Conservation (phyloP, 2,113 vertebrate species). For the Glaucomys volans region DNA sequence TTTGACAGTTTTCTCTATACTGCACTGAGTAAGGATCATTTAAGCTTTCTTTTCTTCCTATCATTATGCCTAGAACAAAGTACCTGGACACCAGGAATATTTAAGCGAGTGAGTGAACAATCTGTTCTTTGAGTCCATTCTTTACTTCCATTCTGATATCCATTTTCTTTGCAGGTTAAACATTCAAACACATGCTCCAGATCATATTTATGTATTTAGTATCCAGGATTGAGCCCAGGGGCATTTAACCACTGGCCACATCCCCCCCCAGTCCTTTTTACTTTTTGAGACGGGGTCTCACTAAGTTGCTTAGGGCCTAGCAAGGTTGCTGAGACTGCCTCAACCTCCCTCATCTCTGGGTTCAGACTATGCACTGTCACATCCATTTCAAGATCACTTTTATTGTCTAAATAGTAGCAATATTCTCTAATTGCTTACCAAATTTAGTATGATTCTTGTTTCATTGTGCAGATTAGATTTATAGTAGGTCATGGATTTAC, state of each 20-base stretch:
- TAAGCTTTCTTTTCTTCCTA: background rate
- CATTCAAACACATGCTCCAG: background rate
- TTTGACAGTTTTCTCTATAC: background rate
- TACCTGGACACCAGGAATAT: background rate
- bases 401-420: background rate
- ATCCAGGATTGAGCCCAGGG: too few relatives aligned
- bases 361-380: too few relatives aligned
- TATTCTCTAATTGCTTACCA: background rate
- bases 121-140: background rate
- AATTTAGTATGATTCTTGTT: background rate
- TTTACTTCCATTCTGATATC: background rate
- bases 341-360: too few relatives aligned
- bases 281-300: too few relatives aligned
- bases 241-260: too few relatives aligned
- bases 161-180: background rate
- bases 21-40: background rate
- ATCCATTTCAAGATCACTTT: background rate
- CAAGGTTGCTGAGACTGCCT: too few relatives aligned
- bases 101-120: background rate
- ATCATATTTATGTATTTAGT: background rate
- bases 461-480: background rate
- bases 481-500: background rate
- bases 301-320: too few relatives aligned
- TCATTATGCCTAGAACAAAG: background rate
- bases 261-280: too few relatives aligned